These are phyloP conservation scores for Misgurnus mizolepis DNA, from an alignment of 2,113 vertebrate species.

Conservation along the genomic window DNA sequence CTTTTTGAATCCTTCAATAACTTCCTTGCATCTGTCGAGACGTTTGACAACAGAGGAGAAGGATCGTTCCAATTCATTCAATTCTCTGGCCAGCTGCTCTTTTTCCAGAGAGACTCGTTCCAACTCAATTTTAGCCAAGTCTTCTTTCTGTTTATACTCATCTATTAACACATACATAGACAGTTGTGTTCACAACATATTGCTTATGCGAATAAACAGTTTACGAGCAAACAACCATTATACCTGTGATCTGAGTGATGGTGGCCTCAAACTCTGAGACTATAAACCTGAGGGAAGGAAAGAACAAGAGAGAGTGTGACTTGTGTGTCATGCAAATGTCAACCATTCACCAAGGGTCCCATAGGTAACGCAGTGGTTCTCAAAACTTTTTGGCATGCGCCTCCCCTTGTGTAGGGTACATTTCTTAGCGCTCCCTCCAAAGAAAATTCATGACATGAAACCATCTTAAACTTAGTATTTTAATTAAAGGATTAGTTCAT, in stretches of 20 bases:
- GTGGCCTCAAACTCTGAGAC: constrained; percentile 82
- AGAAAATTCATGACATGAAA: no score
- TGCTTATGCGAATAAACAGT: not conserved
- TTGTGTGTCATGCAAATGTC: not conserved
- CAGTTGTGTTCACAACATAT: not conserved
- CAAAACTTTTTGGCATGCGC: not conserved
- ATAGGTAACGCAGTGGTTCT: no score
- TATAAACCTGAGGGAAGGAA: constrained; percentile 77
- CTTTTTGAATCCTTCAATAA: constrained; percentile 84
- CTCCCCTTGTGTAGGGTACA: no score
- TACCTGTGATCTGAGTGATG: constrained; percentile 82
- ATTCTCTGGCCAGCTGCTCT: constrained; percentile 79
- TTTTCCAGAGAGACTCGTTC: constrained; percentile 77
- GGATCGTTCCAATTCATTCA: constrained; percentile 84
- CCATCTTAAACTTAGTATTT: no score
- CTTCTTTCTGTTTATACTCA: constrained; percentile 79
- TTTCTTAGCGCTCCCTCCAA: no score
- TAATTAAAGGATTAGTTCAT: no score
- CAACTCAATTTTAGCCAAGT: constrained; percentile 70
- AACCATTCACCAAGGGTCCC: not conserved
- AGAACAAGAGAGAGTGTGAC: not conserved
- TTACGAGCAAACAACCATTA: not conserved
- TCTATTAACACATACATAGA: constrained; percentile 59
- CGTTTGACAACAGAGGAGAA: constrained; percentile 89
- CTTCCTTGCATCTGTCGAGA: constrained; percentile 88